A percentile compares a stretch with the other conserved stretches of the same genome.
Conservation (phyloP, 2,113 vertebrate species). For the Symphodus melops region DNA sequence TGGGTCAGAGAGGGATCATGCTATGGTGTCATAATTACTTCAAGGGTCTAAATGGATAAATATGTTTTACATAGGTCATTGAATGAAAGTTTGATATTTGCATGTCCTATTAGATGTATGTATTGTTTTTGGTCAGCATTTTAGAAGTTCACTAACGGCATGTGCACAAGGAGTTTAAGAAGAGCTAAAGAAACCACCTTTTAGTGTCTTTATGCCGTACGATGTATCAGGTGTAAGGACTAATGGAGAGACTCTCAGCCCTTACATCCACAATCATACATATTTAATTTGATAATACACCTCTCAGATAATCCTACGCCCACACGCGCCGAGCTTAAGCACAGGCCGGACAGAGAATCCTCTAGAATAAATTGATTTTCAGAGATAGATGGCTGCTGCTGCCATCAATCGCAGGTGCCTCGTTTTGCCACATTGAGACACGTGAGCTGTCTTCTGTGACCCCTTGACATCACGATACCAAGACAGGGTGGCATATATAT, state of each 20-base stretch:
- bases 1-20: background rate
- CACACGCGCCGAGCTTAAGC: constrained; percentile 31
- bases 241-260: constrained; percentile 24
- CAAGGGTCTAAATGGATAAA: background rate
- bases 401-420: background rate
- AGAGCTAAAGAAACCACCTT: background rate
- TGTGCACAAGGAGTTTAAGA: background rate
- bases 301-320: constrained; percentile 28
- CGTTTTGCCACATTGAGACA: background rate
- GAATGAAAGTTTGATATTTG: background rate
- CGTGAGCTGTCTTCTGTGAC: background rate
- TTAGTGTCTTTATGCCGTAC: constrained; percentile 16
- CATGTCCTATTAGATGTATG: background rate
- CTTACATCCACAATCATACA: constrained; percentile 34
- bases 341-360: constrained; percentile 20
- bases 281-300: constrained; percentile 55
- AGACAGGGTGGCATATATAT: too few relatives aligned
- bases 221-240: constrained; percentile 3
- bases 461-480: background rate
- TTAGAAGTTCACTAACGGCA: background rate
- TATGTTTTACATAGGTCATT: background rate
- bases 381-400: constrained; percentile 15
- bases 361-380: constrained; percentile 41
- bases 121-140: background rate
- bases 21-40: background rate